Base-by-base conservation (phyloP, 2,888 invertebrate genomes). In the Melipona bicolor region DNA sequence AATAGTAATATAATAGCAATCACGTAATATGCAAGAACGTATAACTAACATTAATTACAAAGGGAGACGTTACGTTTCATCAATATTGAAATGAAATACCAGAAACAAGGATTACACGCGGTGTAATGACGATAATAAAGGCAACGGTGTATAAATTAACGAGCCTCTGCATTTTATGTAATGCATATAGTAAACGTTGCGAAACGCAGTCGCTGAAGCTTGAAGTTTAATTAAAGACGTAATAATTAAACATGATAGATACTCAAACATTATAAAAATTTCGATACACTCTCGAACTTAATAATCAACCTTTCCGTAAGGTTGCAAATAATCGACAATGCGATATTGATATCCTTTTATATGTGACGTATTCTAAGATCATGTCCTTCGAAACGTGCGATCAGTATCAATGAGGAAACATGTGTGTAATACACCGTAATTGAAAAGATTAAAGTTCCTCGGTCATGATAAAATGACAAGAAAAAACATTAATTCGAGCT, bases 111-210 rank as follows among this genome's bases (percentile, higher is more conserved):
- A 71, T 71, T 71, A 15, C 19, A 43, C 43, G 11, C 43, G 43
- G 43, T 32, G 19, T 19, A 59, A 13, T 6, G 43, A 54, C 49
- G 59, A 59, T 43, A 59, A 71, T 36, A 52, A 69, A 24, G 50
- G 21, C 27, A 24, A 70, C n/a, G 56, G 52, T 21, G 52, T 32
- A 27, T 52, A 21, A 24, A 27, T 52, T 69, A 54, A 69, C 21
- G 52, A 69, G 27, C 27, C 21, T 19, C 27, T 32, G 17, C 52
- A 24, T 21, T 69, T 52, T 69, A 54, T 21, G 32, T 54, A 69
- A 69, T 69, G 32, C 32, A 9, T 27, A 69, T 27, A 69, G 15
- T 54, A 32, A 69, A n/a, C 32, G 54, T 32, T 54, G 69, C 69
- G 69, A 69, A 69, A 69, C 54, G 32, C 15, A 54, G 5, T 15